phyloP scores from a whole-genome alignment of 1,140 invertebrate species.

The Drosophila parvula region DNA sequence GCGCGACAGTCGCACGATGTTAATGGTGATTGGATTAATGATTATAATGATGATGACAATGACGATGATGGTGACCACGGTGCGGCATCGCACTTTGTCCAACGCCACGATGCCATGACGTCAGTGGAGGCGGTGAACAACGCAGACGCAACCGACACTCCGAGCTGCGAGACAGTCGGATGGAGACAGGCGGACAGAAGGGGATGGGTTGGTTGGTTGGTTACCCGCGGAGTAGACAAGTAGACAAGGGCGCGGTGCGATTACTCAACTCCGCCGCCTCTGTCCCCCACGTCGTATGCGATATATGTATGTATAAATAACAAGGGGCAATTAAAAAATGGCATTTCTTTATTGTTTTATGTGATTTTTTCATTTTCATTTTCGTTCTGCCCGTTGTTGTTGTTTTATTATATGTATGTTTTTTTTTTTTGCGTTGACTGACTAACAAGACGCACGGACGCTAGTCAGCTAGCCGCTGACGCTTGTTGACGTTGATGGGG shows the following conservation, averaged over 20 bases:
- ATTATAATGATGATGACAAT: constrained; percentile 17
- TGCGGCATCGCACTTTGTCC: constrained; percentile 51
- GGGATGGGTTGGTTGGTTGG: constrained; percentile 1
- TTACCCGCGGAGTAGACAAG: constrained; percentile 15
- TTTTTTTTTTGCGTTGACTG: constrained; percentile 12
- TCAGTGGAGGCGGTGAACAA: constrained; percentile 40
- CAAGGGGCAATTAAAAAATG: constrained; percentile 67
- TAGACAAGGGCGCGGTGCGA: constrained; percentile 33
- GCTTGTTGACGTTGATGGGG: constrained; percentile 54
- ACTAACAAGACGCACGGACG: constrained; percentile 55
- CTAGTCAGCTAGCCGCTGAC: constrained; percentile 36
- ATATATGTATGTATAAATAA: constrained; percentile 50
- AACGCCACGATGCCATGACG: constrained; percentile 46
- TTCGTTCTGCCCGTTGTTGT: constrained; percentile 36
- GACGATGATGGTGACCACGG: constrained; percentile 24
- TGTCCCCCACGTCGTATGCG: constrained; percentile 36
- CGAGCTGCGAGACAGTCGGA: constrained; percentile 8
- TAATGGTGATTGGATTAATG: constrained; percentile 24
- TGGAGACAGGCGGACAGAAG: neutral
- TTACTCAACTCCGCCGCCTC: constrained; percentile 42
- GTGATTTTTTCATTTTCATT: constrained; percentile 33
- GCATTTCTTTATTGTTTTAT: constrained; percentile 60
- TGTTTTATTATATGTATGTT: constrained; percentile 8
- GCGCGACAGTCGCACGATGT: constrained; percentile 11
- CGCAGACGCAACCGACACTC: constrained; percentile 58